phyloP scores from a whole-genome alignment of 2,888 invertebrate genomes.

The Rotaria macrura region DNA sequence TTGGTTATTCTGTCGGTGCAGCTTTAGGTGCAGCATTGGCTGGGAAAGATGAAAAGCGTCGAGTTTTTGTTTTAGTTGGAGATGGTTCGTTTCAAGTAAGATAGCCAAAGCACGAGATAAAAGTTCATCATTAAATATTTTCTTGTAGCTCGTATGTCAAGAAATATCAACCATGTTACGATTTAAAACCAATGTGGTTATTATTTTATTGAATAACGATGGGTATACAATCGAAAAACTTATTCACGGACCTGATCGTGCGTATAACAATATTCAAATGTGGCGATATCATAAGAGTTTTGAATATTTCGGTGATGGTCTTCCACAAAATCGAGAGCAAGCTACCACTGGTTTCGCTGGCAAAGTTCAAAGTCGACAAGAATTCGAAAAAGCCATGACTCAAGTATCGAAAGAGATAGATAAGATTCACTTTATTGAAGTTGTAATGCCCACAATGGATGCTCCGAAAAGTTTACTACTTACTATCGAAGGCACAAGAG shows the following conservation, averaged over 20 bases:
- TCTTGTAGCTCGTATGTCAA: not conserved
- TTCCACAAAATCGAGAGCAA: constrained; percentile 6
- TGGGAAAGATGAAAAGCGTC: constrained; percentile 8
- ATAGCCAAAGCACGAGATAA: not conserved
- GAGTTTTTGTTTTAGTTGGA: not conserved
- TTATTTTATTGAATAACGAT: constrained; percentile 13
- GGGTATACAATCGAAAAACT: constrained; percentile 19
- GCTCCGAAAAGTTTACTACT: not conserved
- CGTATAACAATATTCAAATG: constrained; percentile 20
- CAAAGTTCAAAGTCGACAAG: not conserved
- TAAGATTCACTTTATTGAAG: constrained; percentile 4
- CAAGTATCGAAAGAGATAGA: not conserved
- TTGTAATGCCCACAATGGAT: not conserved
- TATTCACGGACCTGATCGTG: constrained; percentile 9
- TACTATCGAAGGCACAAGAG: not conserved
- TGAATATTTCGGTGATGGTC: constrained; percentile 1
- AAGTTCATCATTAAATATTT: too few species aligned
- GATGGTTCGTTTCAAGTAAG: constrained; percentile 13
- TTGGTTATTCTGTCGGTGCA: constrained; percentile 2
- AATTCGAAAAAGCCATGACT: not conserved
- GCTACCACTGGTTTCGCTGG: not conserved
- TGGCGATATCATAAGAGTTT: constrained; percentile 4
- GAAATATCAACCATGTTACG: not conserved
- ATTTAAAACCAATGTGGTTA: not conserved
- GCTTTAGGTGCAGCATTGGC: constrained; percentile 4